Conservation (phyloP, 1,140 invertebrate species). For the Tetraneura akinire region DNA sequence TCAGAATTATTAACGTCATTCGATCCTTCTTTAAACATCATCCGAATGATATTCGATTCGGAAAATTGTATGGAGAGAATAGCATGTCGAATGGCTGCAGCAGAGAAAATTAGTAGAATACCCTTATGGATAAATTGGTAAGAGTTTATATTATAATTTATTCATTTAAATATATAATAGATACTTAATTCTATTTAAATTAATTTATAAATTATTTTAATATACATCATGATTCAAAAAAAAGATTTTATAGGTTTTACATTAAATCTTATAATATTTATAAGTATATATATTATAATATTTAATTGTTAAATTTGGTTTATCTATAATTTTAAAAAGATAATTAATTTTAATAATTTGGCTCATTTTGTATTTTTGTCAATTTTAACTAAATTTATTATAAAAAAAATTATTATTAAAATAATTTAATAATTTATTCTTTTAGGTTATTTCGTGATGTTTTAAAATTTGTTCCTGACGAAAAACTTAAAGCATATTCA, state of each 20-base stretch:
- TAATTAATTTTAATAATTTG: neutral
- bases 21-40: neutral
- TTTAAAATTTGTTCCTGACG: neutral
- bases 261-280: neutral
- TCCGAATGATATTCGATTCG: neutral
- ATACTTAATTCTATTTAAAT: too few relatives aligned
- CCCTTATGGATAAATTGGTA: constrained; percentile 24
- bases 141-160: too few relatives aligned
- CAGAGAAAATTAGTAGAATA: neutral
- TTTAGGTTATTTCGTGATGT: neutral
- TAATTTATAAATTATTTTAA: too few relatives aligned
- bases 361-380: neutral
- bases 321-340: neutral
- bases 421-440: neutral
- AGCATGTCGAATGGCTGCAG: neutral
- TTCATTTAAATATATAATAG: too few relatives aligned
- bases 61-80: constrained; percentile 14
- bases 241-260: too few relatives aligned
- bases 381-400: neutral
- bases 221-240: too few relatives aligned
- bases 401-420: neutral
- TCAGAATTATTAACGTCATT: neutral
- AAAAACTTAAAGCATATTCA: neutral
- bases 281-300: neutral
- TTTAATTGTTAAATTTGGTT: neutral